Conservation (phyloP, 2,113 vertebrate genomes). For the Riparia riparia region DNA sequence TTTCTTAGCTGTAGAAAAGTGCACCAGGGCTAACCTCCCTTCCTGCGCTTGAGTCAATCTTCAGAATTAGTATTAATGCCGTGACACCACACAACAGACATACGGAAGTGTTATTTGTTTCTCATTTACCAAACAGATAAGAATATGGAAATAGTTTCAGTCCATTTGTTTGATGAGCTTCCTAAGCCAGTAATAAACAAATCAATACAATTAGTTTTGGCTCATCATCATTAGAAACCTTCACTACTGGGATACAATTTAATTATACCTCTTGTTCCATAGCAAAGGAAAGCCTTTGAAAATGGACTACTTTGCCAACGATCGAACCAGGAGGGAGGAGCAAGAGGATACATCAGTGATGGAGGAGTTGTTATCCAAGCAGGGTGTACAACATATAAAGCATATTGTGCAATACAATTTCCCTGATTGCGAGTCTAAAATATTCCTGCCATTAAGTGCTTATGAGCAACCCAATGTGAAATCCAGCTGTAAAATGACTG, state of each 20-base stretch:
- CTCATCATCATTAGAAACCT: conserved; percentile 81
- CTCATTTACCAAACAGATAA: conserved; percentile 82
- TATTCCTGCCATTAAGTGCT: conserved; percentile 54
- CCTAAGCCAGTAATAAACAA: conserved; percentile 83
- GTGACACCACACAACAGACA: conserved; percentile 64
- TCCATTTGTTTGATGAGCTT: conserved; percentile 85
- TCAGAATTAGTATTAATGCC: conserved; percentile 67
- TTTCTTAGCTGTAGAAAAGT: not conserved
- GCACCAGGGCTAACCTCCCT: not conserved
- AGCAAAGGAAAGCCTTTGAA: conserved; percentile 66
- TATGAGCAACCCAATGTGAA: conserved; percentile 53
- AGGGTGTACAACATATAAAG: conserved; percentile 2
- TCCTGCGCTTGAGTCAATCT: conserved; percentile 4
- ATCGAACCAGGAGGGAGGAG: conserved; percentile 6
- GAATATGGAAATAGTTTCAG: conserved; percentile 85
- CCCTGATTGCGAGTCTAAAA: conserved; percentile 61
- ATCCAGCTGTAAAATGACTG: conserved; percentile 59
- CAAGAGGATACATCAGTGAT: conserved; percentile 17
- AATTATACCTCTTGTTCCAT: conserved; percentile 75
- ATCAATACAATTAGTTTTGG: conserved; percentile 86
- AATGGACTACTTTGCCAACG: conserved; percentile 58
- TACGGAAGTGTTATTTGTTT: conserved; percentile 80
- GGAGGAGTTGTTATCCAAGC: conserved; percentile 25
- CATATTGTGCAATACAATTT: conserved; percentile 70
- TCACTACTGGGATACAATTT: conserved; percentile 76